Percentiles rank a stretch among this genome's conserved stretches.
Evolutionary conservation across 2,113 vertebrate species (phyloP).

Genomic region (Toxotes chatareus): DNA sequence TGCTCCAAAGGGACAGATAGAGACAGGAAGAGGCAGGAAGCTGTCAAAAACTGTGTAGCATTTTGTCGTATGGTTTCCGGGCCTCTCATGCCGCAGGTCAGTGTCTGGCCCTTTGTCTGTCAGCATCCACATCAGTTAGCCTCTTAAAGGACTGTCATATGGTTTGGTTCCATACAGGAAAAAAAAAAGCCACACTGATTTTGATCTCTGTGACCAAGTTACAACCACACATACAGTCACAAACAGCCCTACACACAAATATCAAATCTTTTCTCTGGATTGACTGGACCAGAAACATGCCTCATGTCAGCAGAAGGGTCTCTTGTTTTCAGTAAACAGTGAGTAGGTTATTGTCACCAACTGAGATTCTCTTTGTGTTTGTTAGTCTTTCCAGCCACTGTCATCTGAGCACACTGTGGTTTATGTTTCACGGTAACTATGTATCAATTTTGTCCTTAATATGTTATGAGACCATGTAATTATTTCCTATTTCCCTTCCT

Average conservation of each 20-base stretch:
- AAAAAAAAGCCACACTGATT: constrained; percentile 17
- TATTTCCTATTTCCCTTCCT: constrained; percentile 42
- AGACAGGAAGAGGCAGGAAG: constrained; percentile 49
- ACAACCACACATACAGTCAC: constrained; percentile 20
- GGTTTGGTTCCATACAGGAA: constrained; percentile 50
- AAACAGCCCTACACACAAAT: constrained; percentile 19
- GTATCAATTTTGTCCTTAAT: constrained; percentile 50
- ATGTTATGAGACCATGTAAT: constrained; percentile 38
- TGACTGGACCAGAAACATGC: constrained; percentile 21
- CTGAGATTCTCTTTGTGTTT: constrained; percentile 32
- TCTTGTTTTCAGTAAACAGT: constrained; percentile 39
- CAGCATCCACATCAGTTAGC: constrained; percentile 47
- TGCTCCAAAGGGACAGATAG: constrained; percentile 47
- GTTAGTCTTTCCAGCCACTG: constrained; percentile 42
- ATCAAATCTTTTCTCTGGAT: constrained; percentile 9
- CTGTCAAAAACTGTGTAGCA: constrained; percentile 51
- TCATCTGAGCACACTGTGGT: constrained; percentile 39
- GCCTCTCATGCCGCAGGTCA: constrained; percentile 55
- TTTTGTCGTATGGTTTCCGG: constrained; percentile 53
- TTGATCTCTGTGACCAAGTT: constrained; percentile 25
- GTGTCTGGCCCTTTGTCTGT: constrained; percentile 45
- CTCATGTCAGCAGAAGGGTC: constrained; percentile 28
- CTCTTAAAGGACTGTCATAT: constrained; percentile 34
- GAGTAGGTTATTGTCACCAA: constrained; percentile 42
- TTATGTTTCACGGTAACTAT: constrained; percentile 44